Evolutionary conservation across 2,113 vertebrate genomes (phyloP), one percentile per base, ranked within the genome.

Genomic region (Marmota flaviventris): DNA sequence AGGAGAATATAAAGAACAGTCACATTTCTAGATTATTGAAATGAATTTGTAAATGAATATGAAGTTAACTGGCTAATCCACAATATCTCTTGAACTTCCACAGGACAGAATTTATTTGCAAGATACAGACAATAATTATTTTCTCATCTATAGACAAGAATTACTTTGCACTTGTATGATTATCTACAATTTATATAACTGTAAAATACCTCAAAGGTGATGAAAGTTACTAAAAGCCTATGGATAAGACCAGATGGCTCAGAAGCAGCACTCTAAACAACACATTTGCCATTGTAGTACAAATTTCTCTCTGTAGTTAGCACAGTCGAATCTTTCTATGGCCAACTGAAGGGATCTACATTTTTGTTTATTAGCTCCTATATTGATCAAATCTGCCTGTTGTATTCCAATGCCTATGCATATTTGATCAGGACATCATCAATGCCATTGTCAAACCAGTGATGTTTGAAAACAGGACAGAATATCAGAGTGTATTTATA

Each of bases 401-500:
- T 17, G 39, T 61, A 67, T 45, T 45, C 70, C 81, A 51, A 58
- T 61, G 51, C 83, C n/a, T 51, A 34, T 16, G 14, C 2, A 2
- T 70, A 48, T 90, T 95, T 12, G 7, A 93, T 96, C 72, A 84
- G 69, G 39, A 70, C 39, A 20, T 34, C 90, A 82, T 78, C 91
- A 91, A 56, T 73, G n/a, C 18, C 81, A 85, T 69, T 84, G 76
- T 89, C 42, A 82, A 91, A 79, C 25, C 67, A 95, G 7, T 89
- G 65, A 96, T 61, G 65, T 73, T 96, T 51, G 0, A n/a, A 73
- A 94, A 89, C 14, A 83, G 73, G 63, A 63, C 53, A 96, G 85
- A 95, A 97, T 85, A 94, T 96, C 72, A 96, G 96, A 95, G 58
- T 48, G 72, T 42, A 69, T 82, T 86, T 92, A 84, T 65, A 63